Conservation (phyloP, 2,113 vertebrate species). For the Misgurnus anguillicaudatus region DNA sequence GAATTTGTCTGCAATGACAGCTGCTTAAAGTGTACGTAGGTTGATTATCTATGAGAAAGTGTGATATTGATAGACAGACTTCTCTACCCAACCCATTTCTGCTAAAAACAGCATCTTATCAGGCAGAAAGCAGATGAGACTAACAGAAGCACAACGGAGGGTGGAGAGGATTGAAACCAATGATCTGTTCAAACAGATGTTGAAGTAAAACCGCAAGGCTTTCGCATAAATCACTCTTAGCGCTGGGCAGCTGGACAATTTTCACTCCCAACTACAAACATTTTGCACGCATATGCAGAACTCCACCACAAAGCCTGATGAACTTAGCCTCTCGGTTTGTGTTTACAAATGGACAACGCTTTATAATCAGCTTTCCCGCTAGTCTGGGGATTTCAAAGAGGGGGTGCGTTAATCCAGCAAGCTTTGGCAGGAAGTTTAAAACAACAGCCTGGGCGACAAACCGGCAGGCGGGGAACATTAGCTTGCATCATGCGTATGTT, state of each 20-base stretch:
- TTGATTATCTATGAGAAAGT: conserved; percentile 14
- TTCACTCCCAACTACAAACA: conserved; percentile 14
- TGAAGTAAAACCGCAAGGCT: conserved; percentile 8
- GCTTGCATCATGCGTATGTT: background rate
- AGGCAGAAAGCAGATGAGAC: background rate
- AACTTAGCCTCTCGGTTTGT: conserved; percentile 18
- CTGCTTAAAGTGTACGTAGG: conserved; percentile 12
- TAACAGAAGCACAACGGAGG: background rate
- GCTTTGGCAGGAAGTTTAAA: conserved; percentile 36
- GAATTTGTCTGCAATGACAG: conserved; percentile 37
- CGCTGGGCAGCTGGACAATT: conserved; percentile 4
- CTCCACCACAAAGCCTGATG: background rate
- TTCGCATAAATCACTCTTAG: background rate
- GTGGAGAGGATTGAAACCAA: background rate
- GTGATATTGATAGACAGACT: background rate
- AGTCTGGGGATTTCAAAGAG: conserved; percentile 23
- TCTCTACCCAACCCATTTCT: conserved; percentile 4
- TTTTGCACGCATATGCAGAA: background rate
- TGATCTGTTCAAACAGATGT: background rate
- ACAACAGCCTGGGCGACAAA: conserved; percentile 7
- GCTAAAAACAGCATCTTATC: conserved; percentile 8
- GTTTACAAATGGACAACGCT: conserved; percentile 49
- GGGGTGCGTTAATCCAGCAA: conserved; percentile 38
- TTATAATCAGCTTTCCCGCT: conserved; percentile 51
- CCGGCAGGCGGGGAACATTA: background rate